phyloP scores from a whole-genome alignment of 1,140 invertebrate genomes.

The Drosophila nasuta region DNA sequence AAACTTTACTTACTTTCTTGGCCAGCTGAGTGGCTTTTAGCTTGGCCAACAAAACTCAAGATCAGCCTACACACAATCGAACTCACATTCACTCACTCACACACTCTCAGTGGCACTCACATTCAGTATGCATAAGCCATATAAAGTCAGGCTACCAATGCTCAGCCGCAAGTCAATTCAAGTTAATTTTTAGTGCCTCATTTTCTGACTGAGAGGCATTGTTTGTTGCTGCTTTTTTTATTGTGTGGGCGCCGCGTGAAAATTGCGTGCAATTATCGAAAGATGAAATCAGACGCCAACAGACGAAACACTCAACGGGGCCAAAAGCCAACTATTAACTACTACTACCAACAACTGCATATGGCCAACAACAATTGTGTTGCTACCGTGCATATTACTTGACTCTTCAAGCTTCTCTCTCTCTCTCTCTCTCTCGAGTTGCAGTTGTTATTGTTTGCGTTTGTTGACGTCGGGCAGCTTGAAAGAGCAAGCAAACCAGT shows the following conservation, averaged over 20 bases:
- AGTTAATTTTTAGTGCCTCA: constrained; percentile 44
- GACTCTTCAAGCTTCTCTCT: not conserved
- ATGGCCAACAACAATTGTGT: constrained; percentile 1
- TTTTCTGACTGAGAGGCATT: not conserved
- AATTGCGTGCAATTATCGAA: constrained; percentile 77
- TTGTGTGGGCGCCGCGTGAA: constrained; percentile 68
- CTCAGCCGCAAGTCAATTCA: constrained; percentile 25
- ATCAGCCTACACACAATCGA: constrained; percentile 22
- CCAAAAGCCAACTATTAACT: constrained; percentile 15
- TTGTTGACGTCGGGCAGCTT: constrained; percentile 37
- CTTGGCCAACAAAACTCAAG: not conserved
- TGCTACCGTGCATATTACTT: constrained; percentile 15
- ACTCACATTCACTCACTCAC: not conserved
- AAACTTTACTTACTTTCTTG: constrained; percentile 66
- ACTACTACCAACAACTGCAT: not conserved
- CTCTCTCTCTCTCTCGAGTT: constrained; percentile 10
- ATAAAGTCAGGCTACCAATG: constrained; percentile 41
- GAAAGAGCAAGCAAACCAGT: constrained; percentile 52
- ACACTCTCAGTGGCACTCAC: not conserved
- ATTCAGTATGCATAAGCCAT: constrained; percentile 19
- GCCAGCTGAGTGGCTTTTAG: constrained; percentile 2
- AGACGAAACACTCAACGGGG: constrained; percentile 22
- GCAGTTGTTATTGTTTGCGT: constrained; percentile 35
- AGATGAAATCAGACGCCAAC: constrained; percentile 71
- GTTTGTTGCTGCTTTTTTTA: not conserved